Conservation (phyloP, 2,113 vertebrate species). For the Prietella phreatophila region DNA sequence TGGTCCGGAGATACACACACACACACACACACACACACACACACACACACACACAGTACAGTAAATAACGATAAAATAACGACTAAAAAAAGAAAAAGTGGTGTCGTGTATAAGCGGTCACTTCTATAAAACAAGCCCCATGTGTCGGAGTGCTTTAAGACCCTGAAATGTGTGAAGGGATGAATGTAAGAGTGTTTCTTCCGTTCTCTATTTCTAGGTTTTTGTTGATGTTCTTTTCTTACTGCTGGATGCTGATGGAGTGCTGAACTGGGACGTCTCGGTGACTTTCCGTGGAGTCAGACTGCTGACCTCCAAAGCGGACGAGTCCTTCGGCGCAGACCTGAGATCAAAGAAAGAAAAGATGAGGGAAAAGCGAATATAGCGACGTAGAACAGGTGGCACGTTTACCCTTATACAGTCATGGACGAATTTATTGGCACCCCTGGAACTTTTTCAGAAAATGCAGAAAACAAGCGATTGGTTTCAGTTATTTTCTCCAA, state of each 20-base stretch:
- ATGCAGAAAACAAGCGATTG: too few species aligned
- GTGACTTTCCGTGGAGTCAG: conserved; percentile 88
- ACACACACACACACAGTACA: too few species aligned
- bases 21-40: too few species aligned
- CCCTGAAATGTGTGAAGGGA: neutral
- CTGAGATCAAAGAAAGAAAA: conserved; percentile 60
- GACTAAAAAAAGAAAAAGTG: neutral
- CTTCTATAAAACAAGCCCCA: neutral
- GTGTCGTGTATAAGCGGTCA: neutral
- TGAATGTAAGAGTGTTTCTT: neutral
- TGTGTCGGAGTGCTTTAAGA: neutral
- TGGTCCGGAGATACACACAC: neutral
- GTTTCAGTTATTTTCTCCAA: too few species aligned
- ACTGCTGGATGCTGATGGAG: conserved; percentile 79
- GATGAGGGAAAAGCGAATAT: neutral
- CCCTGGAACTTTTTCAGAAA: too few species aligned
- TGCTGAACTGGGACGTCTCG: conserved; percentile 83
- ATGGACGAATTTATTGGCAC: too few species aligned
- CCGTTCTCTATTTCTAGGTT: neutral
- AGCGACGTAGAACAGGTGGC: neutral
- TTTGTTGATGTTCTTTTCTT: conserved; percentile 50
- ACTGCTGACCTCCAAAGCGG: conserved; percentile 83
- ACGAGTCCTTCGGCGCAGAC: conserved; percentile 79
- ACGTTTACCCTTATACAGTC: neutral
- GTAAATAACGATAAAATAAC: neutral